Evolutionary conservation across 2,797 vertebrate species (phyloP).

Genomic region (Lepilemur septentrionalis): DNA sequence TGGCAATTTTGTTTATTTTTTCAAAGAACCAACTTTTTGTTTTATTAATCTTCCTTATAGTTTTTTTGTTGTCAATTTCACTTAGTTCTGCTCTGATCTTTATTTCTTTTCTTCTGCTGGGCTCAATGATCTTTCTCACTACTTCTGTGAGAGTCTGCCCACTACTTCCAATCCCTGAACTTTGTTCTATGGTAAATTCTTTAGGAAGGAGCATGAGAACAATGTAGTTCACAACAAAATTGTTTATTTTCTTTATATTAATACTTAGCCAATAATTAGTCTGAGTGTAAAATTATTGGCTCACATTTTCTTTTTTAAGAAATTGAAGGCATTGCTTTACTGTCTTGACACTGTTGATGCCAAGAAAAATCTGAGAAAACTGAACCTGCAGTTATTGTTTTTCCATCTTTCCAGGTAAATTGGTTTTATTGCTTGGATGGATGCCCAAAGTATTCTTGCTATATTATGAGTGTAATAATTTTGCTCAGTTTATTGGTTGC

Average conservation of each 20-base stretch:
- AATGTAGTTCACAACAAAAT: not conserved
- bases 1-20: no score
- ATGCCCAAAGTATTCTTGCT: not conserved
- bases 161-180: not conserved
- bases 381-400: not conserved
- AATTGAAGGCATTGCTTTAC: not conserved
- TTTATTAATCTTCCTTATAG: no score
- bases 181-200: not conserved
- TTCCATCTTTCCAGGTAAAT: not conserved
- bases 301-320: not conserved
- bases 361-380: not conserved
- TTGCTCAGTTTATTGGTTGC: not conserved
- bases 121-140: not conserved
- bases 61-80: no score
- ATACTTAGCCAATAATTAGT: not conserved
- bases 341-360: not conserved
- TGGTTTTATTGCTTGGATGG: not conserved
- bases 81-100: no score
- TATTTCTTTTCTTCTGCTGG: no score
- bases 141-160: not conserved
- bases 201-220: not conserved
- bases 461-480: not conserved
- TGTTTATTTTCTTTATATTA: not conserved
- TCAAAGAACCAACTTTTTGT: no score
- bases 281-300: not conserved